phyloP scores from a whole-genome alignment of 2,797 vertebrate genomes.

The Nyctibius grandis region DNA sequence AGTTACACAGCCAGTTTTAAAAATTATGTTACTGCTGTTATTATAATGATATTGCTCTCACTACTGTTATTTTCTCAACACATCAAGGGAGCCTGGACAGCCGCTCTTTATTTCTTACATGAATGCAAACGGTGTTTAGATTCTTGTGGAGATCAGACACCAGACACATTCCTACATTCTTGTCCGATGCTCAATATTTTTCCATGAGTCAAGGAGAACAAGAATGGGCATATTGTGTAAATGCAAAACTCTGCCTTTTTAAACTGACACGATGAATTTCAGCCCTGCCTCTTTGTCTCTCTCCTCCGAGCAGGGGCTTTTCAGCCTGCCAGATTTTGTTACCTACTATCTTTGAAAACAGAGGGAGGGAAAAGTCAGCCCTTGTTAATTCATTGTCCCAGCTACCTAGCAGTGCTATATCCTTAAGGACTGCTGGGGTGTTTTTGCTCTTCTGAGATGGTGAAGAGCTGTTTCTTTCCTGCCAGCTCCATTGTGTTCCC shows the following conservation, averaged over 20 bases:
- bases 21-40: slow-evolving; percentile 29
- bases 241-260: slow-evolving; percentile 59
- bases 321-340: slow-evolving; percentile 27
- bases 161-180: slow-evolving; percentile 63
- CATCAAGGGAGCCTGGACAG: slow-evolving; percentile 9
- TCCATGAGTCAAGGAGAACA: slow-evolving; percentile 63
- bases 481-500: slow-evolving; percentile 36
- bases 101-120: slow-evolving; percentile 1
- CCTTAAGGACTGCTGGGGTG: slow-evolving; percentile 6
- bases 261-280: slow-evolving; percentile 42
- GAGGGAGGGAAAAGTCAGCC: slow-evolving; percentile 37
- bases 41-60: slow-evolving; percentile 48
- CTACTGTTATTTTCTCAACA: slow-evolving; percentile 50
- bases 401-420: slow-evolving; percentile 28
- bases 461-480: slow-evolving; percentile 29
- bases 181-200: slow-evolving; percentile 64
- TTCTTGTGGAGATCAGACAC: slow-evolving; percentile 57
- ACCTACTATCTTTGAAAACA: slow-evolving; percentile 31
- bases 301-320: background rate
- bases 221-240: slow-evolving; percentile 53
- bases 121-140: slow-evolving; percentile 48
- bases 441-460: background rate
- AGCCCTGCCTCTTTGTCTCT: slow-evolving; percentile 39
- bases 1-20: background rate
- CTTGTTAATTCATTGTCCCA: slow-evolving; percentile 47